Percentiles rank a stretch among this genome's conserved stretches.
These are phyloP conservation scores for Streptopelia turtur DNA, from an alignment of 2,797 vertebrate genomes.

Conservation along the genomic window DNA sequence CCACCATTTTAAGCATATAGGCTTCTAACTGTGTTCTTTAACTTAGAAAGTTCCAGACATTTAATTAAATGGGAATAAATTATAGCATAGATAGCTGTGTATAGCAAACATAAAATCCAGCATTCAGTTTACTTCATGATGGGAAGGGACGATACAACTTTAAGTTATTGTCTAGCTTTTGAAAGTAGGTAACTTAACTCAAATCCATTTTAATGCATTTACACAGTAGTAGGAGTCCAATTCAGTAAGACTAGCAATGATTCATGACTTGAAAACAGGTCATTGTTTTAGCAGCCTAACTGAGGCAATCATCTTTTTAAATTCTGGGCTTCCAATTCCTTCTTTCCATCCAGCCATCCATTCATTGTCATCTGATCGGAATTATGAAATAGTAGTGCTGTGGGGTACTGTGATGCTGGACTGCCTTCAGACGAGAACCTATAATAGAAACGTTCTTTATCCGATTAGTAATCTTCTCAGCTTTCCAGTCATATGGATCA, in stretches of 20 bases:
- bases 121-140: neutral
- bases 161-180: neutral
- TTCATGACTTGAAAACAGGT: neutral
- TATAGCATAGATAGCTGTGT: neutral
- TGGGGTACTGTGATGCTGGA: neutral
- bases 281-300: neutral
- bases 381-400: neutral
- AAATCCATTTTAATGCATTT: neutral
- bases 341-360: neutral
- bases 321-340: neutral
- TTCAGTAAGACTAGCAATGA: neutral
- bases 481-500: neutral
- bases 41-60: neutral
- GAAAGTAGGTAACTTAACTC: neutral
- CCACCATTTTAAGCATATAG: neutral
- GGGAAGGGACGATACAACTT: neutral
- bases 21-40: neutral
- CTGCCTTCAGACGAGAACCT: neutral
- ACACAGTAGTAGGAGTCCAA: neutral
- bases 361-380: neutral
- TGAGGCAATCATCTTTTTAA: neutral
- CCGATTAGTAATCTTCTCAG: neutral
- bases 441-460: neutral
- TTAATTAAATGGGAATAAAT: slow-evolving; percentile 18
- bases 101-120: neutral